These are phyloP conservation scores for Sebastolobus alascanus DNA, from an alignment of 2,797 vertebrate species.

Conservation along the genomic window DNA sequence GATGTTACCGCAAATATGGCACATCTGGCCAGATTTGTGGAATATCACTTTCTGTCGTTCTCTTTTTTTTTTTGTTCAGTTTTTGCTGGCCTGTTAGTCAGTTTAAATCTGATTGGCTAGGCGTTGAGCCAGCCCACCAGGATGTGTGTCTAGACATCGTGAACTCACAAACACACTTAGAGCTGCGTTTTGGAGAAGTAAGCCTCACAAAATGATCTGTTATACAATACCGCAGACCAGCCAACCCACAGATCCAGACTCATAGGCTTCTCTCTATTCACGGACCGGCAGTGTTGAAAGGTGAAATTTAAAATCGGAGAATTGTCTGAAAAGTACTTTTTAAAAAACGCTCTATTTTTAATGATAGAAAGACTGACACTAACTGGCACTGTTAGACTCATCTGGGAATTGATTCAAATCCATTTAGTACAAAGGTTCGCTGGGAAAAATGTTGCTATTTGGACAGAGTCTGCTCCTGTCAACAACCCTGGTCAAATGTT, in stretches of 20 bases:
- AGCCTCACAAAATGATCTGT: conserved; percentile 38
- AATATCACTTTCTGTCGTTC: background rate
- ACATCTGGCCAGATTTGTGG: background rate
- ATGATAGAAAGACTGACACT: background rate
- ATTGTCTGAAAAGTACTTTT: background rate
- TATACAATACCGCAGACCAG: conserved; percentile 25
- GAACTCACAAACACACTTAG: conserved; percentile 20
- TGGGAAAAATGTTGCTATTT: conserved; percentile 9
- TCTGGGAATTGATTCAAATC: conserved; percentile 30
- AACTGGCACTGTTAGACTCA: background rate
- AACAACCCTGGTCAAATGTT: conserved; percentile 10
- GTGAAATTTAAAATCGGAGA: background rate
- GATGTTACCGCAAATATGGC: background rate
- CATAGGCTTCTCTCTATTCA: conserved; percentile 15
- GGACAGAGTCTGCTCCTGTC: background rate
- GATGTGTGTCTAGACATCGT: conserved; percentile 54
- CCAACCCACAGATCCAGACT: conserved; percentile 33
- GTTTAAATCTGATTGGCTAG: conserved; percentile 27
- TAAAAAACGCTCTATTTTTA: background rate
- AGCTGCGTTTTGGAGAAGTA: conserved; percentile 44
- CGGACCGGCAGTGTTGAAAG: background rate
- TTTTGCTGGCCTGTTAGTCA: conserved; percentile 9
- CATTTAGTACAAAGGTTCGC: conserved; percentile 1
- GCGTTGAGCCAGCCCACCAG: conserved; percentile 32
- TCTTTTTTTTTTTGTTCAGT: conserved; percentile 2